Evolutionary conservation across 2,113 vertebrate species (phyloP).

Genomic region (Anguilla rostrata): DNA sequence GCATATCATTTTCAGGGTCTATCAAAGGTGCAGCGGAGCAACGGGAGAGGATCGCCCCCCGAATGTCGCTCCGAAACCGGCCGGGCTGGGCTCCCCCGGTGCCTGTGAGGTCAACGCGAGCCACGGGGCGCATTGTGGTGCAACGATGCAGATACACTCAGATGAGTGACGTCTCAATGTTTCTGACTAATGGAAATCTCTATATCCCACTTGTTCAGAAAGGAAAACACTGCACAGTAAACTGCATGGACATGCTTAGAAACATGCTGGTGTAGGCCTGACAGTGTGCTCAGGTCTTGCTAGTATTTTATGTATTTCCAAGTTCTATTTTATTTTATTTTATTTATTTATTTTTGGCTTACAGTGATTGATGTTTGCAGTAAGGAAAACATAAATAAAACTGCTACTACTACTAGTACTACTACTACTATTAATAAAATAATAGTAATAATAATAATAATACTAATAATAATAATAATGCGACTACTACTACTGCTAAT

Average conservation of each 20-base stretch:
- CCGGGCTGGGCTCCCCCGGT: constrained; percentile 27
- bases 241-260: background rate
- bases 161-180: constrained; percentile 32
- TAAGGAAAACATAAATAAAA: too few species aligned
- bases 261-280: background rate
- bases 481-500: too few species aligned
- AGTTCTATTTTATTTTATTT: background rate
- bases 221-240: background rate
- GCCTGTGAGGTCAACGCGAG: constrained; percentile 37
- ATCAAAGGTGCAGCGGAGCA: constrained; percentile 34
- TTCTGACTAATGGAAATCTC: constrained; percentile 27
- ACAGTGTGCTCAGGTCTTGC: background rate
- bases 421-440: too few species aligned
- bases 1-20: constrained; percentile 51
- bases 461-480: too few species aligned
- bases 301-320: constrained; percentile 10
- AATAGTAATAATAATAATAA: too few species aligned
- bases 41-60: constrained; percentile 32
- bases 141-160: constrained; percentile 38
- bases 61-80: constrained; percentile 15
- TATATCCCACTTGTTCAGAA: background rate
- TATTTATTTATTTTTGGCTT: too few species aligned
- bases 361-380: too few species aligned
- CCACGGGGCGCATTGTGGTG: constrained; percentile 40
- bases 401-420: too few species aligned